Conservation (phyloP, 2,797 vertebrate species). For the Lacerta bilineata region DNA sequence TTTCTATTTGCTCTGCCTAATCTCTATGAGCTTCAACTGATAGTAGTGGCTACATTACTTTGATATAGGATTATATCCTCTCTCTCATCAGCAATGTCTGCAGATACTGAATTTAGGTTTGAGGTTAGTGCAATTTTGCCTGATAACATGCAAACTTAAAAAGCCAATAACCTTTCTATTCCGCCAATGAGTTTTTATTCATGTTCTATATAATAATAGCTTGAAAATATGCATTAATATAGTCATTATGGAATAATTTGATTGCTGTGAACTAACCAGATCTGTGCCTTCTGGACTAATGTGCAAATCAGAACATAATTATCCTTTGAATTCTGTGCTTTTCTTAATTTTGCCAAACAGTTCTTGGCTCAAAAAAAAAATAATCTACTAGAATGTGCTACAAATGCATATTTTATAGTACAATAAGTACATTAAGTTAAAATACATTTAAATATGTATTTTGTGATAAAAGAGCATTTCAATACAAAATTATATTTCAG, state of each 20-base stretch:
- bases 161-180: neutral
- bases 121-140: slow-evolving; percentile 32
- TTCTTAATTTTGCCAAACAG: no score
- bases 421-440: no score
- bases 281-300: no score
- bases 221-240: slow-evolving; percentile 2
- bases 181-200: neutral
- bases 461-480: no score
- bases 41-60: slow-evolving; percentile 56
- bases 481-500: no score
- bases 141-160: slow-evolving; percentile 36
- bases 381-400: no score
- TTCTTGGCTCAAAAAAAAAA: no score
- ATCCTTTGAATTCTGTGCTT: no score
- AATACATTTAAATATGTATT: no score
- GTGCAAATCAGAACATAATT: no score
- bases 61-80: slow-evolving; percentile 60
- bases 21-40: slow-evolving; percentile 43
- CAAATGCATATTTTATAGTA: no score
- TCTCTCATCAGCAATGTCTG: neutral
- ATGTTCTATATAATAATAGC: neutral
- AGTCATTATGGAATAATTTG: neutral
- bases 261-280: no score
- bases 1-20: slow-evolving; percentile 60
- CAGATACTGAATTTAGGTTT: slow-evolving; percentile 57